These are phyloP conservation scores for Cercopithecus mona DNA, from an alignment of 2,113 vertebrate genomes.

Conservation along the genomic window DNA sequence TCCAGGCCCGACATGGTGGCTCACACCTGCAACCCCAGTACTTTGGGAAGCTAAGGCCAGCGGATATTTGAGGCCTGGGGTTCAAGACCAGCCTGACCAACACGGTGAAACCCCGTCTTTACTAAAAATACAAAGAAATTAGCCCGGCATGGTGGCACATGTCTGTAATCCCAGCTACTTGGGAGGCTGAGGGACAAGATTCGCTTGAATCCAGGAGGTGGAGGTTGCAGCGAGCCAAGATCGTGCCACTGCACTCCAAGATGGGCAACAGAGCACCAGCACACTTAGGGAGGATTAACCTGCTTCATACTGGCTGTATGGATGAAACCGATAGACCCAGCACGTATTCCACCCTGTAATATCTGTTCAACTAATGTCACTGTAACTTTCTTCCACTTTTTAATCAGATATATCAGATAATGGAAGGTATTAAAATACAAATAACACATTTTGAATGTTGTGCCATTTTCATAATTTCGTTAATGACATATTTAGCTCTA, in stretches of 20 bases:
- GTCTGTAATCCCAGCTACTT: background rate
- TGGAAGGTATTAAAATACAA: background rate
- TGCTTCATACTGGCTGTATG: background rate
- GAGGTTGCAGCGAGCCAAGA: background rate
- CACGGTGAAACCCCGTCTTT: background rate
- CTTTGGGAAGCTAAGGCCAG: background rate
- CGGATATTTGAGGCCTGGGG: background rate
- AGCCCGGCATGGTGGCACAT: background rate
- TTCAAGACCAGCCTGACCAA: background rate
- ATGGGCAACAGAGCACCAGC: background rate
- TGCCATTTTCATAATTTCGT: conserved; percentile 8
- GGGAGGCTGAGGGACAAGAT: background rate
- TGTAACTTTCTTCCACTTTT: background rate
- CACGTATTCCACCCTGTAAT: background rate
- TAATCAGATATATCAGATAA: background rate
- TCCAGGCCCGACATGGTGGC: background rate
- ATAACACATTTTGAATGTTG: background rate
- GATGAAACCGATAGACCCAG: background rate
- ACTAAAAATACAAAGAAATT: background rate
- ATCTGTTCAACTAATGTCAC: background rate
- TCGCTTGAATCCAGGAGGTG: background rate
- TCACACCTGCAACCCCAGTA: background rate
- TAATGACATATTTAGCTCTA: background rate
- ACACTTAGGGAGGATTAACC: background rate
- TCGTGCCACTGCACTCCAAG: background rate